A percentile compares a stretch with the other conserved stretches of the same genome.
These are phyloP conservation scores for Cotesia glomerata DNA, from an alignment of 1,140 invertebrate genomes.

Conservation along the genomic window DNA sequence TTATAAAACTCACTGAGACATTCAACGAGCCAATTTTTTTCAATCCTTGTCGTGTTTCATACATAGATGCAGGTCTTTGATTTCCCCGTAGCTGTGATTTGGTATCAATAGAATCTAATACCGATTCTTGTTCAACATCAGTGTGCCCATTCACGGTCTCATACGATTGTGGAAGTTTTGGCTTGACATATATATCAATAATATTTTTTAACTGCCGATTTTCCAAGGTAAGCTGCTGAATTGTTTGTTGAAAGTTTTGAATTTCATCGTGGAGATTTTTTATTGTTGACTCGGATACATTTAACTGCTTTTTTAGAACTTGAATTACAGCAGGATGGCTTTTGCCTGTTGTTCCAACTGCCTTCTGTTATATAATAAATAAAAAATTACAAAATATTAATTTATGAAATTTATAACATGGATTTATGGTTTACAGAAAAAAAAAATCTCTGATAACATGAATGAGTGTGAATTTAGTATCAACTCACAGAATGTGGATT, in stretches of 20 bases:
- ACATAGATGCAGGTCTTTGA: slow-evolving; percentile 85
- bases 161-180: slow-evolving; percentile 37
- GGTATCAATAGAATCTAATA: slow-evolving; percentile 53
- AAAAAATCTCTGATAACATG: too few species aligned
- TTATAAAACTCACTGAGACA: slow-evolving; percentile 71
- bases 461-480: too few species aligned
- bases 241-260: slow-evolving; percentile 65
- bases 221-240: slow-evolving; percentile 73
- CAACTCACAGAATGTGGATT: too few species aligned
- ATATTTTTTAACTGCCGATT: slow-evolving; percentile 71
- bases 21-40: slow-evolving; percentile 69
- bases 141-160: slow-evolving; percentile 55
- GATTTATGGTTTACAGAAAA: too few species aligned
- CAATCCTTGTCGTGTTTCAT: slow-evolving; percentile 78
- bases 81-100: slow-evolving; percentile 49
- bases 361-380: slow-evolving; percentile 44
- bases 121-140: slow-evolving; percentile 48
- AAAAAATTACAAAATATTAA: slow-evolving; percentile 18
- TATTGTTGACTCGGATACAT: slow-evolving; percentile 59
- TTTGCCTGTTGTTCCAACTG: slow-evolving; percentile 46
- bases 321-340: slow-evolving; percentile 55
- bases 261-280: slow-evolving; percentile 69
- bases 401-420: background rate
- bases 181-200: slow-evolving; percentile 50
- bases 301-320: slow-evolving; percentile 57